phyloP scores from a whole-genome alignment of 2,888 invertebrate genomes.

The Agonopterix arenella region DNA sequence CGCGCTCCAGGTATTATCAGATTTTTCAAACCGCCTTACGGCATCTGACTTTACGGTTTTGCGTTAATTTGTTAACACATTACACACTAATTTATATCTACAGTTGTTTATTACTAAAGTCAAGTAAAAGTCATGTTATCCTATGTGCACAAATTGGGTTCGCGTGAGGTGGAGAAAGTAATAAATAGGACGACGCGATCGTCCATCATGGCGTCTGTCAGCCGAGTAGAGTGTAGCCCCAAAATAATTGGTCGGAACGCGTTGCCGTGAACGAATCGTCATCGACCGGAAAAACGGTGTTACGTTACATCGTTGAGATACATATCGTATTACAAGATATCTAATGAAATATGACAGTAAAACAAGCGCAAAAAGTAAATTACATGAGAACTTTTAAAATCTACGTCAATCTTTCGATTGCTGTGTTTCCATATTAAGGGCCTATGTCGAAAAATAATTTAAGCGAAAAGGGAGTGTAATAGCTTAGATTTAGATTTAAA shows the following conservation, averaged over 20 bases:
- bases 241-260: constrained; percentile 45
- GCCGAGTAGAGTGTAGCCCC: constrained; percentile 25
- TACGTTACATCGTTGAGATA: not conserved
- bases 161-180: constrained; percentile 33
- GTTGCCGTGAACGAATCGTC: constrained; percentile 30
- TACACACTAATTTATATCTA: too few relatives aligned
- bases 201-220: constrained; percentile 44
- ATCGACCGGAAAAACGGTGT: constrained; percentile 20
- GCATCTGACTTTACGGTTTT: too few relatives aligned
- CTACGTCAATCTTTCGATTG: too few relatives aligned
- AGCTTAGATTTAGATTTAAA: too few relatives aligned
- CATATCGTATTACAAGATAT: too few relatives aligned
- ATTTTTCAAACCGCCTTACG: too few relatives aligned
- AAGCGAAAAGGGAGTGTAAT: too few relatives aligned
- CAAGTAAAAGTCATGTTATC: constrained; percentile 9
- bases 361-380: not conserved
- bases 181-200: constrained; percentile 40
- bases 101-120: not conserved
- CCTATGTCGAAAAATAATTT: too few relatives aligned
- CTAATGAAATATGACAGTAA: not conserved
- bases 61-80: too few relatives aligned
- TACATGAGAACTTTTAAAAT: too few relatives aligned
- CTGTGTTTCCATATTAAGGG: too few relatives aligned
- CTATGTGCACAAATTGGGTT: constrained; percentile 10
- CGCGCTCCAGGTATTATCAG: too few relatives aligned